These are phyloP conservation scores for Rhineura floridana DNA, from an alignment of 2,113 vertebrate species.

Conservation along the genomic window DNA sequence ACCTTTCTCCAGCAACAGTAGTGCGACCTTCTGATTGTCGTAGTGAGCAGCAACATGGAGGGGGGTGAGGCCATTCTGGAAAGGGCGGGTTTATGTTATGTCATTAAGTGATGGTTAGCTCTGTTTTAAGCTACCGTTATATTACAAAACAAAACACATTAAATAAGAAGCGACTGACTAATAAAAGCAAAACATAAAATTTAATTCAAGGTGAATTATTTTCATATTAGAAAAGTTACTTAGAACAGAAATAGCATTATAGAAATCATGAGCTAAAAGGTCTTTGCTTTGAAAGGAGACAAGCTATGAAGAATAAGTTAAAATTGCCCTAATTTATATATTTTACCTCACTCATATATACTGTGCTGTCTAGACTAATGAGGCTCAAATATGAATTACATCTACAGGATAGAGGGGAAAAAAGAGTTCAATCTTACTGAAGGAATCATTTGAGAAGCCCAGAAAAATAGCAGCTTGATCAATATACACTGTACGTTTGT, in stretches of 20 bases:
- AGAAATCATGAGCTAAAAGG: background rate
- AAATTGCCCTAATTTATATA: background rate
- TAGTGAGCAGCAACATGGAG: constrained; percentile 98
- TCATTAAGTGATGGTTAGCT: constrained; percentile 63
- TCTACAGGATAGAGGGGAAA: background rate
- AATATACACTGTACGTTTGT: background rate
- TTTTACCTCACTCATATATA: background rate
- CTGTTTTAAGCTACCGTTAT: constrained; percentile 62
- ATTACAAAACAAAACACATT: constrained; percentile 18
- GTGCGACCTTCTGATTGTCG: constrained; percentile 98
- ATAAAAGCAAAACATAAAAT: constrained; percentile 27
- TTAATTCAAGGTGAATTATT: constrained; percentile 37
- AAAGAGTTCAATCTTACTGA: background rate
- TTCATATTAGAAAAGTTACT: constrained; percentile 35
- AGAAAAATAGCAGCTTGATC: background rate
- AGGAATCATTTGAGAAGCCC: background rate
- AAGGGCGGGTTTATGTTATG: constrained; percentile 71
- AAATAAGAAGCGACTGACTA: constrained; percentile 47
- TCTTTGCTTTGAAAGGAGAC: background rate
- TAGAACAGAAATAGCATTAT: constrained; percentile 22
- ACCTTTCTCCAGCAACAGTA: constrained; percentile 95
- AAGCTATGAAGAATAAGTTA: background rate
- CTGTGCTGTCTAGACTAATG: background rate
- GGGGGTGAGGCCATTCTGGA: constrained; percentile 96
- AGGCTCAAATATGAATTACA: accelerated